phyloP scores from a whole-genome alignment of 2,113 vertebrate species.

The Corvus moneduloides region DNA sequence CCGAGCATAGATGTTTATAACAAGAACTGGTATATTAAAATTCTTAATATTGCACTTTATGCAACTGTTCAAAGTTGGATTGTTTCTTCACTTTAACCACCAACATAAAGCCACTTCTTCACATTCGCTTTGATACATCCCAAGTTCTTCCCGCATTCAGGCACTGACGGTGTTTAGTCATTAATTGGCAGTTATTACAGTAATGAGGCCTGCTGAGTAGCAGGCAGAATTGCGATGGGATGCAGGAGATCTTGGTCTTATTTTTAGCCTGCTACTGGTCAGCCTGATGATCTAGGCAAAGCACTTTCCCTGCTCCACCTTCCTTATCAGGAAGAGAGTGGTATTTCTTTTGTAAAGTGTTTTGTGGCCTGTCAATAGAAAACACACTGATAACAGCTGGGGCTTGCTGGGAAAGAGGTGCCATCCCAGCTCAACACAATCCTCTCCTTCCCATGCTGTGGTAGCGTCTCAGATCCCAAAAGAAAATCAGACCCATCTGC shows the following conservation, averaged over 20 bases:
- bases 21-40: background rate
- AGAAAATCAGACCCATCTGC: background rate
- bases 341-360: background rate
- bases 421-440: background rate
- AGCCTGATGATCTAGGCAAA: background rate
- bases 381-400: background rate
- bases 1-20: background rate
- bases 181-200: background rate
- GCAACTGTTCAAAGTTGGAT: background rate
- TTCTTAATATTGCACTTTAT: background rate
- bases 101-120: background rate
- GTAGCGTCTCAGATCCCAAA: background rate
- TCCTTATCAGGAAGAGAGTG: background rate
- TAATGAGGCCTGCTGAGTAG: background rate
- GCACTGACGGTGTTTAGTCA: background rate
- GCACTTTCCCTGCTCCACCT: background rate
- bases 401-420: background rate
- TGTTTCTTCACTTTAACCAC: background rate
- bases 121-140: background rate
- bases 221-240: background rate
- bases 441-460: rapidly evolving
- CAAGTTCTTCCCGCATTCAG: background rate
- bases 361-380: background rate
- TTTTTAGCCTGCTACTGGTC: background rate
- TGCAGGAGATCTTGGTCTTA: background rate